phyloP scores from a whole-genome alignment of 2,888 invertebrate species.

The Fissipunctia ypsillon region DNA sequence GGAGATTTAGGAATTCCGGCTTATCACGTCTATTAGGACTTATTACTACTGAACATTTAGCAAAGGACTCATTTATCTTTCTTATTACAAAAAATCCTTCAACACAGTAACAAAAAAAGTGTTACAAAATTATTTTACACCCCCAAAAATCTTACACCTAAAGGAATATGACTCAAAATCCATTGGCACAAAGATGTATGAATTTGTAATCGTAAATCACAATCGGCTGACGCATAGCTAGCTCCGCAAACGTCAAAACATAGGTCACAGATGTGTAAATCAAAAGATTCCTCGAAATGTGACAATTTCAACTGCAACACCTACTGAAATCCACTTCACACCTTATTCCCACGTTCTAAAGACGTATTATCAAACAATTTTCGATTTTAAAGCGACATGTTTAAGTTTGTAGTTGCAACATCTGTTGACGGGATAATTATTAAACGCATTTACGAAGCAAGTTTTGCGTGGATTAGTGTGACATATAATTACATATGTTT shows the following conservation, averaged over 20 bases:
- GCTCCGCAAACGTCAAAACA: constrained; percentile 74
- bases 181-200: constrained; percentile 10
- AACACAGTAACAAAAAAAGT: constrained; percentile 30
- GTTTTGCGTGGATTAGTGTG: constrained; percentile 56
- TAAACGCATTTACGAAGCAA: constrained; percentile 65
- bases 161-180: constrained; percentile 45
- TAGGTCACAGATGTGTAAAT: constrained; percentile 71
- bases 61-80: constrained; percentile 55
- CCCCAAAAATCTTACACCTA: accelerated
- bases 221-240: constrained; percentile 66
- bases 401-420: constrained; percentile 43
- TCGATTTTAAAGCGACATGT: neutral
- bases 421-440: constrained; percentile 62
- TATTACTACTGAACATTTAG: constrained; percentile 56
- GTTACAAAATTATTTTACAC: constrained; percentile 8
- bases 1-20: constrained; percentile 43
- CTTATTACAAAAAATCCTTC: constrained; percentile 63
- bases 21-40: constrained; percentile 48
- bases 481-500: constrained; percentile 64
- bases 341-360: constrained; percentile 32
- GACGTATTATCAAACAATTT: constrained; percentile 28
- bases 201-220: constrained; percentile 67
- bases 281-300: constrained; percentile 66
- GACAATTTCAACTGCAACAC: constrained; percentile 24
- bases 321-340: neutral